Evolutionary conservation across 1,140 invertebrate species (phyloP), one percentile per base, ranked within the genome.

Genomic region (Melanaphis sacchari): DNA sequence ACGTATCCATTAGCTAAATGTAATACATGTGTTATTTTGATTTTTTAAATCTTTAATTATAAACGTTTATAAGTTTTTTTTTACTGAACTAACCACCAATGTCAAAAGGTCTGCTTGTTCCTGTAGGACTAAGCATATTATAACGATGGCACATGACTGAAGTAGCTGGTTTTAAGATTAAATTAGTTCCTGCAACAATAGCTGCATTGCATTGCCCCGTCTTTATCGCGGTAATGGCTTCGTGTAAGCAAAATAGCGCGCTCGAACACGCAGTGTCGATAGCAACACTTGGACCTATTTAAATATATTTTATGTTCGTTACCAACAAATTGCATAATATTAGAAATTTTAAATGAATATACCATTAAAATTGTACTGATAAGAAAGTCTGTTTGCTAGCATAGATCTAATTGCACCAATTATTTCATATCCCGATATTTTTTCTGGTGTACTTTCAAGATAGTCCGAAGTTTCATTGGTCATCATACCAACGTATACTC

Each of bases 341-440:
- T 43, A 0, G 36, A 7, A 4, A 9, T 26, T 85, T 46, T 54
- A 41, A 22, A 85, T 41, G 40, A 31, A n/a, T 38, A 22, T 94
- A 95, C 97, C 97, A 95, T 96, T 96, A 93, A 96, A 95, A 94
- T 97, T 96, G 94, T 97, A 96, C 94, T 96, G 96, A 94, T 96
- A 97, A 2, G 96, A 97, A 31, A 97, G 94, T 94, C 97, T 95
- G 95, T 97, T 97, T 11, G 96, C 95, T 95, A 97, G 96, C 96
- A 97, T 97, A 49, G 96, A 96, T 91, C 96, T 95, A 22, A 96
- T 95, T 94, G 96, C 96, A 31, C 97, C 97, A 84, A 96, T 96
- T 94, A 97, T 95, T 54, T 95, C 96, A 95, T 97, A 97, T 7
- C 97, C 97, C 38, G 76, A 94, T 26, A 93, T 15, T n/a, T 93